Base-by-base conservation (phyloP, 1,140 invertebrate genomes). In the Arctopsyche grandis region DNA sequence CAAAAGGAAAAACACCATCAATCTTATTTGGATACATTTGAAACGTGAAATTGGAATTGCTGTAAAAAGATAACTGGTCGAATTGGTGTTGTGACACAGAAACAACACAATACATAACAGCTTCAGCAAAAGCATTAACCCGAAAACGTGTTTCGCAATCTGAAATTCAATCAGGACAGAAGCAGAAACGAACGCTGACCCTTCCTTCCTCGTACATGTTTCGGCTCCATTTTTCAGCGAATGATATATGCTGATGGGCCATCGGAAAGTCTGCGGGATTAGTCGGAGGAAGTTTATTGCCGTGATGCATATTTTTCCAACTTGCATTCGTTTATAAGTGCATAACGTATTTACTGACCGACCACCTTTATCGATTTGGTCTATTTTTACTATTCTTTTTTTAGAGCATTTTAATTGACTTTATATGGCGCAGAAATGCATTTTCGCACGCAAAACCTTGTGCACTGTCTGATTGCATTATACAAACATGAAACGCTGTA, bases 401-500 rank as follows among this genome's bases (percentile, higher is more conserved):
- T 29, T 70, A 38, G 29, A 38, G 29, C 29, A 4, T 38, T 38
- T 38, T 77, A 77, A 77, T 77, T 77, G 75, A 77, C 75, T 78
- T 70, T 44, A 22, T 69, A 77, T 24, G 26, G 52, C 66, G 24
- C 19, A 22, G 29, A 48, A 80, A 79, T 79, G 71, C 60, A 77
- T 76, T 74, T 69, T 77, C 19, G 21, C 22, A 58, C 56, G 56
- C 60, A 74, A 52, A 56, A 38, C 46, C n/a, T 75, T 12, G 10
- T 5, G 43, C 9, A 38, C 73, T 56, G 73, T 60, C 21, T 75
- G 77, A 78, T 78, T 78, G 77, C 77, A 78, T 78, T 78, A 78
- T 52, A 78, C 77, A 78, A 78, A 78, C 77, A 78, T 78, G 77
- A 70, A 78, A 73, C 66, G 66, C 63, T 78, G 29, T 78, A 78